A percentile compares a stretch with the other conserved stretches of the same genome.
These are phyloP conservation scores for Saccopteryx bilineata DNA, from an alignment of 2,113 vertebrate species.

Conservation along the genomic window DNA sequence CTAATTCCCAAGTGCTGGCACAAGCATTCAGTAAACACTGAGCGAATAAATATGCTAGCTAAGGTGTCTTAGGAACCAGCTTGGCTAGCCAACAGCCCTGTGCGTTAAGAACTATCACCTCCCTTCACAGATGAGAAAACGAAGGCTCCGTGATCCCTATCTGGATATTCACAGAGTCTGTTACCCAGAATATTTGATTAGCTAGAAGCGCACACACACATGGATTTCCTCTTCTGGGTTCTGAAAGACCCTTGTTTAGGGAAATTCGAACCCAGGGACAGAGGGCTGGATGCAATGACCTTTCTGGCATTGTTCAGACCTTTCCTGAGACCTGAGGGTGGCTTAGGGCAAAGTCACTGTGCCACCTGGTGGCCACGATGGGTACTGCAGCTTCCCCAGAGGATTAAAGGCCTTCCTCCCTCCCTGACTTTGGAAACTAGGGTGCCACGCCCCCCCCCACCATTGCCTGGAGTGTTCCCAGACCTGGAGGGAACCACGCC, in stretches of 20 bases:
- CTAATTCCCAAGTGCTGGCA: not conserved
- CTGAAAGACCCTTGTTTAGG: not conserved
- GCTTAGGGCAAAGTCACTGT: not conserved
- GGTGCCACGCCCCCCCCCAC: too few species aligned
- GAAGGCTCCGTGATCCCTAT: not conserved
- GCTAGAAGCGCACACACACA: not conserved
- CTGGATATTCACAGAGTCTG: not conserved
- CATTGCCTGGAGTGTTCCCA: not conserved
- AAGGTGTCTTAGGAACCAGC: not conserved
- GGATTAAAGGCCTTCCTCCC: not conserved
- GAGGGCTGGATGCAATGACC: not conserved
- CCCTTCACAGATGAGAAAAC: not conserved
- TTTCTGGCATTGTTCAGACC: not conserved
- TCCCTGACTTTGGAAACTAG: not conserved
- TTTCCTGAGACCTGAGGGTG: not conserved
- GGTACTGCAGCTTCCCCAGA: not conserved
- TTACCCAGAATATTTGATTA: not conserved
- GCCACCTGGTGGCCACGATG: slow-evolving; percentile 55
- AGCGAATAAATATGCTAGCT: not conserved
- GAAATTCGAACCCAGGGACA: not conserved
- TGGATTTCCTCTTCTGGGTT: not conserved
- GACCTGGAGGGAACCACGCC: not conserved
- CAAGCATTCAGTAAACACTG: not conserved
- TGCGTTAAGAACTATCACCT: not conserved
- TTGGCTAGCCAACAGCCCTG: not conserved